Conservation (phyloP, 2,797 vertebrate genomes). For the Sternarchorhynchus goeldii region DNA sequence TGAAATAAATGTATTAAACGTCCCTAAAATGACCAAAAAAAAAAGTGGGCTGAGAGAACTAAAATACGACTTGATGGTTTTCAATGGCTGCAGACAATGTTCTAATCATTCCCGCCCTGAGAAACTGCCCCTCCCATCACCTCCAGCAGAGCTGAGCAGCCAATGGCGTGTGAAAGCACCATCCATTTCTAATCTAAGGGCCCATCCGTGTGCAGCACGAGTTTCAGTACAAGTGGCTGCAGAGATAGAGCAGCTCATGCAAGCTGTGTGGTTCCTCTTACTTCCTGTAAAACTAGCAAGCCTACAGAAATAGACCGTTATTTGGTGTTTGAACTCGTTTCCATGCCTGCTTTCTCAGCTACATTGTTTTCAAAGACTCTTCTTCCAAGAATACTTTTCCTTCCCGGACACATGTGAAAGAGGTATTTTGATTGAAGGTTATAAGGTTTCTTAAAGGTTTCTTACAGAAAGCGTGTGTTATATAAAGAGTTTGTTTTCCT, state of each 20-base stretch:
- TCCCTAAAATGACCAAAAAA: no score
- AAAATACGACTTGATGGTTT: no score
- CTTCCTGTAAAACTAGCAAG: slow-evolving; percentile 77
- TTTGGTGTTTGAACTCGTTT: slow-evolving; percentile 48
- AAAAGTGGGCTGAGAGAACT: no score
- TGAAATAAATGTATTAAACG: no score
- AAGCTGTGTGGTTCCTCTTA: slow-evolving; percentile 72
- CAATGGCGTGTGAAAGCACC: slow-evolving; percentile 46
- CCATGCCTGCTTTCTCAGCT: slow-evolving; percentile 27
- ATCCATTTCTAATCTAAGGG: slow-evolving; percentile 73
- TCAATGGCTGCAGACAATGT: no score
- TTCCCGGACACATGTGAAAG: slow-evolving; percentile 43
- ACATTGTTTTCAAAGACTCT: slow-evolving; percentile 23
- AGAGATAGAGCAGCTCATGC: slow-evolving; percentile 82
- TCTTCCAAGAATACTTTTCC: slow-evolving; percentile 33
- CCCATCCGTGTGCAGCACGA: slow-evolving; percentile 72
- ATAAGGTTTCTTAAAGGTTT: background rate
- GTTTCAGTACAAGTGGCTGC: slow-evolving; percentile 70
- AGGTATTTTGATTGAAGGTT: slow-evolving; percentile 45
- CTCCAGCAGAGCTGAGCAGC: slow-evolving; percentile 50
- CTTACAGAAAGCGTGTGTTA: background rate
- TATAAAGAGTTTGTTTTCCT: slow-evolving; percentile 12
- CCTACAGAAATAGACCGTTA: slow-evolving; percentile 67
- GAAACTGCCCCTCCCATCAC: slow-evolving; percentile 26
- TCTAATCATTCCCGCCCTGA: background rate